A percentile compares a stretch with the other conserved stretches of the same genome.
These are phyloP conservation scores for Empis stercorea DNA, from an alignment of 2,888 invertebrate genomes.

Conservation along the genomic window DNA sequence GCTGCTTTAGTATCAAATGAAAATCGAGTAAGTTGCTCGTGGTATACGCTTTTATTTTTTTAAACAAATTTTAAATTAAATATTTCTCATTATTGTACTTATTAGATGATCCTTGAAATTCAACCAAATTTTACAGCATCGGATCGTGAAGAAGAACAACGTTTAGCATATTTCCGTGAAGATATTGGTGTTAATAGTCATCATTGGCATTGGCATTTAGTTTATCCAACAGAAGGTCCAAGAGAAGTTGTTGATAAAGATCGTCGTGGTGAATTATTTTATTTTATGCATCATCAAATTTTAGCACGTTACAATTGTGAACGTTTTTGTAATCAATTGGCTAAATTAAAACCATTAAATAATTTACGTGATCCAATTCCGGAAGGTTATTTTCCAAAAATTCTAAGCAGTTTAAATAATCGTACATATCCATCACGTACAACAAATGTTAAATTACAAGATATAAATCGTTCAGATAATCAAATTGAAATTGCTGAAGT, in stretches of 20 bases:
- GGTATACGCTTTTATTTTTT: too few relatives aligned
- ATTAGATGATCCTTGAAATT: conserved; percentile 43
- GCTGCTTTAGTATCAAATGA: conserved; percentile 44
- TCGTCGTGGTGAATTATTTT: conserved; percentile 59
- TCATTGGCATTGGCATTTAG: conserved; percentile 88
- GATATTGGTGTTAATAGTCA: conserved; percentile 76
- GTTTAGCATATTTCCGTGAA: conserved; percentile 72
- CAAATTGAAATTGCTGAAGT: conserved; percentile 44
- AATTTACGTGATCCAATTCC: conserved; percentile 56
- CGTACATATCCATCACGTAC: conserved; percentile 62
- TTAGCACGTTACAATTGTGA: conserved; percentile 58
- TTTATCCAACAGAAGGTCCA: conserved; percentile 60
- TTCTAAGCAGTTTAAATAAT: conserved; percentile 52
- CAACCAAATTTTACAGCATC: conserved; percentile 64
- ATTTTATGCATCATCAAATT: conserved; percentile 57
- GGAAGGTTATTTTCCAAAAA: conserved; percentile 73
- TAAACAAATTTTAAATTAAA: neutral
- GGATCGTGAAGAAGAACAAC: conserved; percentile 61
- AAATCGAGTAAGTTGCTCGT: conserved; percentile 37
- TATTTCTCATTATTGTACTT: too few relatives aligned
- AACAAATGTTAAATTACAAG: conserved; percentile 43
- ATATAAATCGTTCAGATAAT: conserved; percentile 54
- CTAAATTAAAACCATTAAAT: conserved; percentile 48
- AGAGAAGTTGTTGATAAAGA: conserved; percentile 54
- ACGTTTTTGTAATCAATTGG: conserved; percentile 56